Base-by-base conservation (phyloP, 2,888 invertebrate species). In the Leptura quadrifasciata region DNA sequence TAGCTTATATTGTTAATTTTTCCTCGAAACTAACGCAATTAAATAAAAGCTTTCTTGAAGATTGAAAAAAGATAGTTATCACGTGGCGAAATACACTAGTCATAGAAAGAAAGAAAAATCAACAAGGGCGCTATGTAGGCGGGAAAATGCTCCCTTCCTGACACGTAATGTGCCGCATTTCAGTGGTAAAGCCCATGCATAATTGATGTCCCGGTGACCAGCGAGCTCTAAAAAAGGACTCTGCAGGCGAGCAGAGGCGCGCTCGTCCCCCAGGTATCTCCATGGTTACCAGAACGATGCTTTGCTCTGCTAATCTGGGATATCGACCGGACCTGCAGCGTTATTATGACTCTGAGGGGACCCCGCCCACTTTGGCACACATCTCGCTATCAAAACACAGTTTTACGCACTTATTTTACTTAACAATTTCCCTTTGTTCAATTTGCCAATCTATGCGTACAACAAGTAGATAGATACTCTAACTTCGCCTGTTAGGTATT, bases 291-390 rank as follows among this genome's bases (percentile, higher is more conserved):
- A 31, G 67, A 68, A 68, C 55, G 67, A 68, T 68, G 67, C 67
- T 68, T 68, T 68, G 67, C 67, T 68, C 67, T 31, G 67, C 67
- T 68, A 68, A 68, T 68, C 67, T 68, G 67, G 67, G 21, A 24
- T 68, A 68, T 68, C 58, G 69, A 69, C 69, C 67, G 58, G 47
- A 39, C 63, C 57, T 57, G 69, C 69, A 39, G 39, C 58, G 57
- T 35, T 58, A n/a, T 21, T 35, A 18, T 35, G 69, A 35, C 21
- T 27, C 24, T 27, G 31, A 55, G 69, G 24, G 58, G 8, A 39
- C 57, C 58, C 31, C 69, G 69, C 69, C 69, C 58, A 58, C 60
- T 35, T 58, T 58, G 68, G 69, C 54, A 54, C 67, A 31, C 67
- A 68, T 68, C 24, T 60, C 24, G 27, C 58, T 27, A 58, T 58